phyloP scores from a whole-genome alignment of 2,113 vertebrate species.

The Urocitellus parryii region DNA sequence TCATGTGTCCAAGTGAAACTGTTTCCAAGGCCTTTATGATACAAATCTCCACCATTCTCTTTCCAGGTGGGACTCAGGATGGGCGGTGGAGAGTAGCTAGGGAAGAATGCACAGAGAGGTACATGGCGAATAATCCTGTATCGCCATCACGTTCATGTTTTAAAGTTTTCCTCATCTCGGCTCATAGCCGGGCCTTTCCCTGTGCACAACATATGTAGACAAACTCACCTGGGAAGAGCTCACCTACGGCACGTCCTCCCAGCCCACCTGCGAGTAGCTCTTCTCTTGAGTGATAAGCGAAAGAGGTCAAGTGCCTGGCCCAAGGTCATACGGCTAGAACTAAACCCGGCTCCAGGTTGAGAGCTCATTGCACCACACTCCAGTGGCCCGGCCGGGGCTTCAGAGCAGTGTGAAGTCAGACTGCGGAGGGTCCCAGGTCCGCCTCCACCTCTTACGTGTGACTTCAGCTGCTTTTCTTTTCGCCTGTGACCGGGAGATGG shows the following conservation, averaged over 20 bases:
- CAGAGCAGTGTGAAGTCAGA: background rate
- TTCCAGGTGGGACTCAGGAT: background rate
- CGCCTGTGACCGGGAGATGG: background rate
- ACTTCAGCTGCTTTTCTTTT: background rate
- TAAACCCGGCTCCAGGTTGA: background rate
- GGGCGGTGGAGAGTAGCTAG: background rate
- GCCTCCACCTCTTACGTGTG: background rate
- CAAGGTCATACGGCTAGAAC: background rate
- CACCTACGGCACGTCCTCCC: background rate
- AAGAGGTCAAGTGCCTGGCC: background rate
- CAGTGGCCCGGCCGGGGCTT: background rate
- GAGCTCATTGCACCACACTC: background rate
- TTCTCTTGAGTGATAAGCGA: background rate
- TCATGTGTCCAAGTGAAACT: background rate
- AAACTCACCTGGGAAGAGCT: background rate
- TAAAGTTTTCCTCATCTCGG: background rate
- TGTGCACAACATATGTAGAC: rapidly evolving
- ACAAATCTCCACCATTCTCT: background rate
- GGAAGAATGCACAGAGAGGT: background rate
- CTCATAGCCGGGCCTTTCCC: background rate
- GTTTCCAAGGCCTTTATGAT: background rate
- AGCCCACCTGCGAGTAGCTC: background rate
- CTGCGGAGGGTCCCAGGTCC: background rate
- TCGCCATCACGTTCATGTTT: background rate
- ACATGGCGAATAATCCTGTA: background rate